phyloP scores from a whole-genome alignment of 92 coral and sea anemone genomes.

The Galaxea fascicularis region DNA sequence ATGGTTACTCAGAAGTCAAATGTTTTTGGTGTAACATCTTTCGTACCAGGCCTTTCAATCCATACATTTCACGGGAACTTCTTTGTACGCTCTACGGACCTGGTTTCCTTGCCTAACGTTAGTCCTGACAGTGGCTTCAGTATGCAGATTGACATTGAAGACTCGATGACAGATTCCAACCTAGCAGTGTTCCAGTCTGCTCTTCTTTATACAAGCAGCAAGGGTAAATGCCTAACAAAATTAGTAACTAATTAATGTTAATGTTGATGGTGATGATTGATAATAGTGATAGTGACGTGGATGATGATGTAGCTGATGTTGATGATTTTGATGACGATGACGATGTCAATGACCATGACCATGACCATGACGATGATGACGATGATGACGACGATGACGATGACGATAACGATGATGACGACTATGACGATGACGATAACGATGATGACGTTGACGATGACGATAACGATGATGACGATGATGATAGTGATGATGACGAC shows the following conservation, averaged over 20 bases:
- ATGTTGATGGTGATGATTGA: background rate
- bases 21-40: background rate
- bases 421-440: no score
- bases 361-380: no score
- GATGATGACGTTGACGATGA: no score
- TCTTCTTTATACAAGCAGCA: conserved; percentile 93
- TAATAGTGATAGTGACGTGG: background rate
- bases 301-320: background rate
- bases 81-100: conserved; percentile 99
- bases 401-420: no score
- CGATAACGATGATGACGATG: no score
- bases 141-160: conserved; percentile 98
- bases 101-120: conserved; percentile 96
- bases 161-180: conserved; percentile 82
- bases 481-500: no score
- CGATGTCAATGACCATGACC: no score
- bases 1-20: background rate
- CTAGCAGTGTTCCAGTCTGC: conserved; percentile 98
- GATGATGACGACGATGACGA: no score
- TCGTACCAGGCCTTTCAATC: conserved; percentile 83
- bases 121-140: conserved; percentile 95
- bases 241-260: no score
- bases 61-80: conserved; percentile 99
- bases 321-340: no score
- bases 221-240: conserved; percentile 61